A percentile compares a stretch with the other conserved stretches of the same genome.
Evolutionary conservation across 2,113 vertebrate species (phyloP).

Genomic region (Plecturocebus donacophilus): DNA sequence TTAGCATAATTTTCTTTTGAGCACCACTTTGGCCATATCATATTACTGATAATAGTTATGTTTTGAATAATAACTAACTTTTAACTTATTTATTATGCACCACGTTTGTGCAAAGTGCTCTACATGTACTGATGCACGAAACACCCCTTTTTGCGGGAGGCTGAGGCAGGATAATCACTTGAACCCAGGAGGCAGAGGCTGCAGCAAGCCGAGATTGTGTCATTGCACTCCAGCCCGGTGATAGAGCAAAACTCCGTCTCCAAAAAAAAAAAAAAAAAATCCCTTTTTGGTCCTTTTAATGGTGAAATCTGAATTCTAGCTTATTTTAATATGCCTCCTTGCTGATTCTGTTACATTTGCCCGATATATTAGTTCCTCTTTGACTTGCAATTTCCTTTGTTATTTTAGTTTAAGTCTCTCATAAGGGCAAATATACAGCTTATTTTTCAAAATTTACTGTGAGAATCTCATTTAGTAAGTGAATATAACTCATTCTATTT

Average conservation of each 20-base stretch:
- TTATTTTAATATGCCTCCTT: not conserved
- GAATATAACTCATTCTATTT: not conserved
- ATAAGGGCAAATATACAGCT: not conserved
- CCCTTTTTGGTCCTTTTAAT: not conserved
- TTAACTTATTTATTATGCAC: not conserved
- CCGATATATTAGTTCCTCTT: not conserved
- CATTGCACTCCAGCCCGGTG: too few species aligned
- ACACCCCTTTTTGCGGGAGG: not conserved
- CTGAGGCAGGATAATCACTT: too few species aligned
- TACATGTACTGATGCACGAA: not conserved
- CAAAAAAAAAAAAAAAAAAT: not conserved
- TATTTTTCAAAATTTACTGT: not conserved
- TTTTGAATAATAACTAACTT: not conserved
- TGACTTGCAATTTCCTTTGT: constrained; percentile 6
- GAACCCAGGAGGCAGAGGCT: too few species aligned
- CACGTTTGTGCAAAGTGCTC: not conserved
- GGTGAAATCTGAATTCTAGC: not conserved
- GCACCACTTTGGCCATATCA: not conserved
- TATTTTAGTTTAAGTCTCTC: not conserved
- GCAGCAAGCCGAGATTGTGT: too few species aligned
- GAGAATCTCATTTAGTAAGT: constrained; percentile 8
- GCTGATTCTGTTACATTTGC: not conserved
- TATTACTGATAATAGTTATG: not conserved
- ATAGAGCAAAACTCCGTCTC: too few species aligned
- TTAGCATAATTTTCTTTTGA: constrained; percentile 20